These are phyloP conservation scores for Bombus breviceps DNA, from an alignment of 1,140 invertebrate species.

Conservation along the genomic window DNA sequence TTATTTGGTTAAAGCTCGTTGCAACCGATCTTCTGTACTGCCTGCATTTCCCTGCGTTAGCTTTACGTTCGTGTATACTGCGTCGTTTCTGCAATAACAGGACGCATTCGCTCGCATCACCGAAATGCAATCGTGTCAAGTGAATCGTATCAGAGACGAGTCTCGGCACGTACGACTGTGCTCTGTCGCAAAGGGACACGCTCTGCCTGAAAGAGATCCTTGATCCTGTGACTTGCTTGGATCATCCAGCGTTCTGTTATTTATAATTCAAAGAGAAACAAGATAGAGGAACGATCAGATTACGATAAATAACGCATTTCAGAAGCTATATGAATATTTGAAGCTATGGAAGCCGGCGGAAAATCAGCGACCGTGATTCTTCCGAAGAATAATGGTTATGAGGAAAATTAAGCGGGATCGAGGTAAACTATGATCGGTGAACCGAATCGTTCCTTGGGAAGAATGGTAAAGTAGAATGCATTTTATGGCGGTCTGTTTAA, in stretches of 20 bases:
- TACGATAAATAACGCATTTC: conserved; percentile 27
- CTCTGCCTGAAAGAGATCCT: too few relatives aligned
- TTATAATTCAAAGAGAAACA: conserved; percentile 21
- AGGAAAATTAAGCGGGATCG: conserved; percentile 11
- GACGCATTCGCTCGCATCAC: conserved; percentile 20
- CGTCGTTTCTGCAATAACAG: not conserved
- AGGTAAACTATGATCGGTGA: conserved; percentile 6
- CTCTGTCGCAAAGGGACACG: not conserved
- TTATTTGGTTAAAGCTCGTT: conserved; percentile 55
- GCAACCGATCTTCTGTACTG: conserved; percentile 8
- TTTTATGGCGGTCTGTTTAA: too few relatives aligned
- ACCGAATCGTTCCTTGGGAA: too few relatives aligned
- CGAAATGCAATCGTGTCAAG: conserved; percentile 20
- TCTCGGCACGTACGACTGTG: too few relatives aligned
- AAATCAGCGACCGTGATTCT: not conserved
- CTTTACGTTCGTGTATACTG: not conserved
- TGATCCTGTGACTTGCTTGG: too few relatives aligned
- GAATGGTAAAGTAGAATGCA: too few relatives aligned
- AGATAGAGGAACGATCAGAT: conserved; percentile 6
- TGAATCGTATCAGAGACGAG: not conserved
- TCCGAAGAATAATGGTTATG: conserved; percentile 24
- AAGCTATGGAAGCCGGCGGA: not conserved
- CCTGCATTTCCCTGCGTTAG: not conserved
- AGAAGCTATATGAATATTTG: conserved; percentile 34
- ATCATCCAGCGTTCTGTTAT: not conserved